These are phyloP conservation scores for Sesamia inferens DNA, from an alignment of 2,888 invertebrate species.

Conservation along the genomic window DNA sequence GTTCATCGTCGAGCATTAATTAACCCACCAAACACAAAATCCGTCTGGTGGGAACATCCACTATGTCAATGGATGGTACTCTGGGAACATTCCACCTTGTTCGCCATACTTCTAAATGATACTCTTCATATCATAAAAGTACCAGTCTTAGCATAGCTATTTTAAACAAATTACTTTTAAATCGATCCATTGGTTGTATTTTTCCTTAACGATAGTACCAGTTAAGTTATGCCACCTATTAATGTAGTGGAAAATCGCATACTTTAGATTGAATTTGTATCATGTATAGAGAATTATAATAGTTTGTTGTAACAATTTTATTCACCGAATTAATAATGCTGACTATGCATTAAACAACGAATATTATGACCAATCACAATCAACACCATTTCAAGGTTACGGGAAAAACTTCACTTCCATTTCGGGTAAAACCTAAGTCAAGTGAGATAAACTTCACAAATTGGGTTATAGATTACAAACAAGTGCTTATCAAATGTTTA, in stretches of 20 bases:
- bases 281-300: not conserved
- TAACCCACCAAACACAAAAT: too few species aligned
- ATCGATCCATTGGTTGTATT: too few species aligned
- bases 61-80: too few species aligned
- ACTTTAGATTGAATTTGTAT: not conserved
- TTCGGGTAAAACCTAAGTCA: slow-evolving; percentile 5
- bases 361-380: not conserved
- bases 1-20: not conserved
- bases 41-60: too few species aligned
- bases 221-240: too few species aligned
- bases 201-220: not conserved
- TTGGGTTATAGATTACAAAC: slow-evolving; percentile 1
- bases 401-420: slow-evolving; percentile 7
- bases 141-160: too few species aligned
- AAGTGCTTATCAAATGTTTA: slow-evolving; percentile 10
- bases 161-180: too few species aligned
- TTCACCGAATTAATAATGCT: not conserved
- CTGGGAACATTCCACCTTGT: too few species aligned
- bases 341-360: not conserved
- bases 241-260: not conserved
- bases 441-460: slow-evolving; percentile 15
- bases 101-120: too few species aligned
- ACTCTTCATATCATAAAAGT: too few species aligned
- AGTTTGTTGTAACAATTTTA: not conserved
- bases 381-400: not conserved